Conservation (phyloP, 2,888 invertebrate species). For the Andrena bicolor region DNA sequence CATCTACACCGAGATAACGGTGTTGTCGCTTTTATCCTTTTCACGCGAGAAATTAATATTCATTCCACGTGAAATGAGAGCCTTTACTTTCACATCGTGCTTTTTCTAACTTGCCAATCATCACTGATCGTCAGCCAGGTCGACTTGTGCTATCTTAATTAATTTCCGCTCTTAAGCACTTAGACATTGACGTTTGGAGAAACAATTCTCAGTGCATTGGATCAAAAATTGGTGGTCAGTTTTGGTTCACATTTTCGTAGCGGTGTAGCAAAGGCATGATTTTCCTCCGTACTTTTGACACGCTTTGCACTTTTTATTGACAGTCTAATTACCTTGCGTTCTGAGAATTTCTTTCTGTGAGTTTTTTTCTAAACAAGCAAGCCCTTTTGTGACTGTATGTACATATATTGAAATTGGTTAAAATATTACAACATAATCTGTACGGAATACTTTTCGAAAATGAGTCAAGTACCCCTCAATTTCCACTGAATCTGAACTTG, state of each 20-base stretch:
- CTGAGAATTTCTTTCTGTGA: too few relatives aligned
- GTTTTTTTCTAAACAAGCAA: too few relatives aligned
- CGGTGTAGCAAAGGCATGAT: too few relatives aligned
- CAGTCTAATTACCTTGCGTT: too few relatives aligned
- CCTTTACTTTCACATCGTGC: neutral
- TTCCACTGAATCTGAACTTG: too few relatives aligned
- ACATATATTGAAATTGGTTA: too few relatives aligned
- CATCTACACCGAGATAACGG: neutral
- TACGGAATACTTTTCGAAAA: too few relatives aligned
- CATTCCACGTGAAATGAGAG: neutral
- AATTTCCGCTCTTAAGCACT: neutral
- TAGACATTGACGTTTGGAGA: neutral
- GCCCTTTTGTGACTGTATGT: too few relatives aligned
- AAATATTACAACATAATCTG: too few relatives aligned
- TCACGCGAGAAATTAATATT: constrained; percentile 43
- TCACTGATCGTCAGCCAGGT: constrained; percentile 3
- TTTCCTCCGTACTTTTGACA: too few relatives aligned
- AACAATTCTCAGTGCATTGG: neutral
- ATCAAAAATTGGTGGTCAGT: neutral
- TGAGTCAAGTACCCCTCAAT: too few relatives aligned
- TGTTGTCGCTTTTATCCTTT: constrained; percentile 13
- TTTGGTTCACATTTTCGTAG: neutral
- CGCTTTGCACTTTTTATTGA: too few relatives aligned
- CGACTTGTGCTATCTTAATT: constrained; percentile 17
- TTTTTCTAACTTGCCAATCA: neutral